phyloP scores from a whole-genome alignment of 2,888 invertebrate genomes.

The Lasiommata megera region DNA sequence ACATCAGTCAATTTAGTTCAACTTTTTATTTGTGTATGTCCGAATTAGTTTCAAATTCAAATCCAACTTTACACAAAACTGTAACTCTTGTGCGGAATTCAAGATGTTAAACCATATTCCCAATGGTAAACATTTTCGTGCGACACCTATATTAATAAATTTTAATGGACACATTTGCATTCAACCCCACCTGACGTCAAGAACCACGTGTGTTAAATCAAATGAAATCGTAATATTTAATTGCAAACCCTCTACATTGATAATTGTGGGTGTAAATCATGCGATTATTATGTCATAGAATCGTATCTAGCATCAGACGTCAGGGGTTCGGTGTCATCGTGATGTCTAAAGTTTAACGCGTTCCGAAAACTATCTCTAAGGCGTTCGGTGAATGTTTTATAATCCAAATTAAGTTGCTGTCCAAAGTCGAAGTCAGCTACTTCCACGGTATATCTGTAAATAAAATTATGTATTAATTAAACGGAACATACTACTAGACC shows the following conservation, averaged over 20 bases:
- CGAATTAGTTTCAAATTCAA: too few species aligned
- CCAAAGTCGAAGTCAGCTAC: constrained; percentile 96
- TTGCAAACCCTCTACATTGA: too few species aligned
- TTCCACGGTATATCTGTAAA: constrained; percentile 87
- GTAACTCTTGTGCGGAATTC: too few species aligned
- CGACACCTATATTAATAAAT: neutral
- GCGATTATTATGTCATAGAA: constrained; percentile 71
- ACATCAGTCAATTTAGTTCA: too few species aligned
- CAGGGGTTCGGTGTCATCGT: constrained; percentile 66
- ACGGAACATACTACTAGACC: too few species aligned
- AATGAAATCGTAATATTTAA: too few species aligned
- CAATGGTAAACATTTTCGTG: neutral
- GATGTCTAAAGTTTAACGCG: constrained; percentile 61
- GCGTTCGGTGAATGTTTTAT: constrained; percentile 92
- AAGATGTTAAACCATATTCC: neutral
- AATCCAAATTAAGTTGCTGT: constrained; percentile 90
- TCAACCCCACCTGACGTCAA: too few species aligned
- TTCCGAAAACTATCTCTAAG: constrained; percentile 87
- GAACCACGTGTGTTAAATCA: too few species aligned
- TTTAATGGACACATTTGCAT: too few species aligned
- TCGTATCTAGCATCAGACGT: constrained; percentile 75
- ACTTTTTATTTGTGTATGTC: too few species aligned
- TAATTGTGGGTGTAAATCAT: neutral
- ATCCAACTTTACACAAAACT: too few species aligned
- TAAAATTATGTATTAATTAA: neutral